A percentile compares a stretch with the other conserved stretches of the same genome.
Conservation (phyloP, 2,888 invertebrate species). For the Cheilosia impressa region DNA sequence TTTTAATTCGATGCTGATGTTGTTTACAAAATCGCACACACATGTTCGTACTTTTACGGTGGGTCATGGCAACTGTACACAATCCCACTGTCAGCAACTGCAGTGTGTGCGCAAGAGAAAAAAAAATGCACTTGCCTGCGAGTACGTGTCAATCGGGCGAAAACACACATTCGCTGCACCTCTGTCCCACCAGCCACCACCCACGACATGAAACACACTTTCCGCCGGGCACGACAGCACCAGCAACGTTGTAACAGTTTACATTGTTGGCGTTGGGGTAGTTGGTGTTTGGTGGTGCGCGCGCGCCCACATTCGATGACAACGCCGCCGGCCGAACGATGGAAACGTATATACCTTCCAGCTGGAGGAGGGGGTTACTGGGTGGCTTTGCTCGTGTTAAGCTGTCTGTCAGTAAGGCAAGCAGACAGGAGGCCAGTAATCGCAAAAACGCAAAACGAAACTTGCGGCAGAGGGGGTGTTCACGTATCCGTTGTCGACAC, state of each 20-base stretch:
- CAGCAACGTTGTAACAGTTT: constrained; percentile 38
- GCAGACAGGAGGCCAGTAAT: constrained; percentile 64
- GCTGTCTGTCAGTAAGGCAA: constrained; percentile 54
- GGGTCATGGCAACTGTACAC: constrained; percentile 49
- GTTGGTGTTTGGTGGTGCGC: constrained; percentile 28
- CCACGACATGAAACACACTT: constrained; percentile 41
- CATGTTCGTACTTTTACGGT: constrained; percentile 39
- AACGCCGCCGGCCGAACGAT: constrained; percentile 10
- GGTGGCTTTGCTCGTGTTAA: constrained; percentile 47
- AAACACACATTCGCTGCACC: not conserved
- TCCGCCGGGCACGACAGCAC: constrained; percentile 24
- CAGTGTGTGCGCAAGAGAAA: constrained; percentile 29
- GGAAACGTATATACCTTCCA: constrained; percentile 24
- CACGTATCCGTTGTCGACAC: constrained; percentile 48
- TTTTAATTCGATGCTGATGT: constrained; percentile 38
- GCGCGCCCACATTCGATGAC: constrained; percentile 36
- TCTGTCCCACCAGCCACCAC: not conserved
- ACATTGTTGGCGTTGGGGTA: constrained; percentile 69
- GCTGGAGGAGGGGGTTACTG: constrained; percentile 35
- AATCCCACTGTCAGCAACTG: constrained; percentile 10
- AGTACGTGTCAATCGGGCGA: constrained; percentile 24
- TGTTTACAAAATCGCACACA: constrained; percentile 61
- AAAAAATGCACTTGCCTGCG: constrained; percentile 42
- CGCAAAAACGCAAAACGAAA: constrained; percentile 37
- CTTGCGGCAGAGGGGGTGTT: constrained; percentile 3